Conservation (phyloP, 1,140 invertebrate species). For the Brachystomella parvula region DNA sequence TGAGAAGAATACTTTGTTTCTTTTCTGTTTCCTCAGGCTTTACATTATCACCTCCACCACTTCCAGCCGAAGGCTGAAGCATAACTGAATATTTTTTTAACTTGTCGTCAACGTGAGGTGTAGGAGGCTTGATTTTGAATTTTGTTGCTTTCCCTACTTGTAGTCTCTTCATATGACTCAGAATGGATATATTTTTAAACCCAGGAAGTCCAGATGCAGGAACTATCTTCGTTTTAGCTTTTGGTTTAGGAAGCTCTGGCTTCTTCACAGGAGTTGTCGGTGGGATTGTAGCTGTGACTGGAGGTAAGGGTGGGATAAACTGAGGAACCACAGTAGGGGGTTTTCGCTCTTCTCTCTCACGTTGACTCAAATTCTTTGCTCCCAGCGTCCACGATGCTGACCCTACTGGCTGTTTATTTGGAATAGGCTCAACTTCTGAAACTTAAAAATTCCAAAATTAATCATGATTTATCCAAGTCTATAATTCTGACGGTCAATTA, state of each 20-base stretch:
- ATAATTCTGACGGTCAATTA: neutral
- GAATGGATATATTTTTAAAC: neutral
- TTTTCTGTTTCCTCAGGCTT: slow-evolving; percentile 11
- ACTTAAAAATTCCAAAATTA: too few species aligned
- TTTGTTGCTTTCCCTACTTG: slow-evolving; percentile 16
- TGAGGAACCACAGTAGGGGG: neutral
- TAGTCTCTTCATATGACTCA: slow-evolving; percentile 15
- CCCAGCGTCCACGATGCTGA: neutral
- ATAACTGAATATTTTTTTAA: neutral
- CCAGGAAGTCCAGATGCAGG: neutral
- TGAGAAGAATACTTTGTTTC: slow-evolving; percentile 34
- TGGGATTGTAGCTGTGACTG: slow-evolving; percentile 7
- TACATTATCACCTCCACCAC: neutral
- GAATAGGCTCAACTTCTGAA: too few species aligned
- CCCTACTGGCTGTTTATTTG: neutral
- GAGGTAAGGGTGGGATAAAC: neutral
- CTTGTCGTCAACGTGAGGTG: neutral
- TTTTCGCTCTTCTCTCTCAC: slow-evolving; percentile 9
- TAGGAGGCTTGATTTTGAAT: slow-evolving; percentile 12
- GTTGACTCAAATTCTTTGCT: neutral
- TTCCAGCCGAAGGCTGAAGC: too few species aligned
- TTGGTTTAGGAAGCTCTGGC: neutral
- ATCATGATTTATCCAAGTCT: too few species aligned
- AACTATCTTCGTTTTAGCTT: neutral
- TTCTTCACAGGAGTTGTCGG: neutral